Percentiles rank a stretch among this genome's conserved stretches.
These are phyloP conservation scores for Erebia ligea DNA, from an alignment of 2,888 invertebrate species.

Conservation along the genomic window DNA sequence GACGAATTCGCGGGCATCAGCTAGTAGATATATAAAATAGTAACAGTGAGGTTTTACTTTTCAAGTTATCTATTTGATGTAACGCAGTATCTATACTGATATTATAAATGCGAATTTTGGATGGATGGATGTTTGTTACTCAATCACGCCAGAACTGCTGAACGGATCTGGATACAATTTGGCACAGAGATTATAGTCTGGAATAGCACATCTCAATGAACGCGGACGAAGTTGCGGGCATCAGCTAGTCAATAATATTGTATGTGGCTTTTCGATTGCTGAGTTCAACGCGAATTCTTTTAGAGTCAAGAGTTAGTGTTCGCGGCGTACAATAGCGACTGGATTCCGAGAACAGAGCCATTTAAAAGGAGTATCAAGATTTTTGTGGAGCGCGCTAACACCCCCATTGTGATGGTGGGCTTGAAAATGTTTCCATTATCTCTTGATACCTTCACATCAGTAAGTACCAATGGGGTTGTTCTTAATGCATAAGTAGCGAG, in stretches of 20 bases:
- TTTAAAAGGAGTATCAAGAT: slow-evolving; percentile 59
- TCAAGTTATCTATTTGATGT: no score
- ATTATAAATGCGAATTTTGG: no score
- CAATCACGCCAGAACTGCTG: no score
- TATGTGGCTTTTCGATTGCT: slow-evolving; percentile 8
- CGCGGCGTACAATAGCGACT: slow-evolving; percentile 63
- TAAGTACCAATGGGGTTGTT: slow-evolving; percentile 39
- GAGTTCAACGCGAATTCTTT: slow-evolving; percentile 41
- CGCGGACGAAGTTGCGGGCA: no score
- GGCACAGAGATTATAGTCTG: no score
- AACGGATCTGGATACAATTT: no score
- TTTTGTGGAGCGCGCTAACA: slow-evolving; percentile 57
- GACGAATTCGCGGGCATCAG: no score
- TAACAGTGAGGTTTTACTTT: no score
- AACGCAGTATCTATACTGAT: no score
- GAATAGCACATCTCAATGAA: no score
- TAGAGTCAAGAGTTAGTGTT: slow-evolving; percentile 58
- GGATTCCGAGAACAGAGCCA: slow-evolving; percentile 57
- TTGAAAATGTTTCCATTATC: slow-evolving; percentile 63
- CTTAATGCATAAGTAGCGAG: background rate
- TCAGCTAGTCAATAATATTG: background rate
- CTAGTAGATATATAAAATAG: no score
- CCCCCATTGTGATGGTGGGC: slow-evolving; percentile 55
- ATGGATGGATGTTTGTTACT: no score
- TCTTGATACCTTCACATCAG: slow-evolving; percentile 60